Evolutionary conservation across 2,113 vertebrate species (phyloP), one percentile per base, ranked within the genome.

Genomic region (Erinaceus europaeus): DNA sequence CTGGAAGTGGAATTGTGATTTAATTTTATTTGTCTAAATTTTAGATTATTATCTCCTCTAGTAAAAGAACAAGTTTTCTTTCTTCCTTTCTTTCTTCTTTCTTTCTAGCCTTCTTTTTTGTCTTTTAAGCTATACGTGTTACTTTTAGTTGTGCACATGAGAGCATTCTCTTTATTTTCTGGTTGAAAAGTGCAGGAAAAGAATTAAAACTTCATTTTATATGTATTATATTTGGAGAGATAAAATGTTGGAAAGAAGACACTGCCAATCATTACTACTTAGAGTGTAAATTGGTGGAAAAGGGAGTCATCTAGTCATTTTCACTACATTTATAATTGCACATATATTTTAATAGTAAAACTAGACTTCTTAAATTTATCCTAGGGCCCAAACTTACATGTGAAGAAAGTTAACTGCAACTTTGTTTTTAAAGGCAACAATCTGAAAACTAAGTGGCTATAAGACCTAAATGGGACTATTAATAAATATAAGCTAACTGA

Each of bases 191-290:
- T 40, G 21, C 8, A 85, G 13, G 44, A 76, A 76, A 62, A 82
- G 1, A 77, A 71, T 32, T 6, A 76, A 76, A 80, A 52, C 12
- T 5, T 88, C 21, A 82, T 9, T 48, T 91, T 88, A 92, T 76
- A 5, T 2, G 1, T 73, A 27, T 48, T 55, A 6, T 6, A 65
- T 61, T 76, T 82, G 21, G 48, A 84, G 29, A 64, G 44, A 27
- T n/a, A 61, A 57, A 73, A 3, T 46, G 0, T 32, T 57, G 6
- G 11, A 9, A 32, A n/a, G 11, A 61, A 80, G 29, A 80, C 4
- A 44, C 10, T 46, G 6, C 38, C 25, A 67, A 29, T 77, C 4
- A 53, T 32, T 52, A 29, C 6, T 29, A 84, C 2, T 38, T 20
- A 12, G 6, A 57, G 5, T 14, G 3, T 52, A 84, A 64, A 69